Evolutionary conservation across 35 echinoderm and acorn worm genomes (phyloP), one percentile per base, ranked within the genome.

Genomic region (Ptychodera flava): DNA sequence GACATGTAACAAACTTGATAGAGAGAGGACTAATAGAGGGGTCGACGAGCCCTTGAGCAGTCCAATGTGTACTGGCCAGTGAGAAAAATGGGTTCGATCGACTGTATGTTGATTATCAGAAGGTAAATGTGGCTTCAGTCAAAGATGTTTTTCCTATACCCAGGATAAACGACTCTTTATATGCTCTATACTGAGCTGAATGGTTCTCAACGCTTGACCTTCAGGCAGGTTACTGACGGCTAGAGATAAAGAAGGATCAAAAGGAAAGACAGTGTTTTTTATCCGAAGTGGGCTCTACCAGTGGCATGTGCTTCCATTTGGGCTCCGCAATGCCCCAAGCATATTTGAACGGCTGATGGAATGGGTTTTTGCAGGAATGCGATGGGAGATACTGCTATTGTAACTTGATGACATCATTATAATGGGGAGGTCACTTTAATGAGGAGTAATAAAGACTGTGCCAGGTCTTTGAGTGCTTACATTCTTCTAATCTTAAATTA

Each of bases 11-110:
- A 76, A 75, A 89, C 28, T 84, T 93, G 91, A 36, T 90, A 1
- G 27, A 76, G 16, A 28, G 86, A 0, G 91, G 85, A 0, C 28
- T 93, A 0, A 97, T 93, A 15, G 90, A 90, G 79, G 90, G 85
- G 15, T 92, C 93, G 12, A 6, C 29, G n/a, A n/a, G n/a, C n/a
- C n/a, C n/a, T n/a, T n/a, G n/a, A n/a, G n/a, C n/a, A n/a, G n/a
- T n/a, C n/a, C 91, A 88, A 0, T 37, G 87, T 0, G 94, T 97
- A 27, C 81, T 95, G 10, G 90, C 90, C 0, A 86, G 82, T 28
- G 92, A 92, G 88, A 95, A 95, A 28, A 85, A 92, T 88, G 93
- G 91, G 16, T 78, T 81, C n/a, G n/a, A n/a, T n/a, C n/a, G n/a
- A n/a, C n/a, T n/a, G n/a, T n/a, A n/a, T n/a, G n/a, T n/a, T n/a